A percentile compares a stretch with the other conserved stretches of the same genome.
phyloP scores from a whole-genome alignment of 2,797 vertebrate genomes.

The Artibeus jamaicensis region DNA sequence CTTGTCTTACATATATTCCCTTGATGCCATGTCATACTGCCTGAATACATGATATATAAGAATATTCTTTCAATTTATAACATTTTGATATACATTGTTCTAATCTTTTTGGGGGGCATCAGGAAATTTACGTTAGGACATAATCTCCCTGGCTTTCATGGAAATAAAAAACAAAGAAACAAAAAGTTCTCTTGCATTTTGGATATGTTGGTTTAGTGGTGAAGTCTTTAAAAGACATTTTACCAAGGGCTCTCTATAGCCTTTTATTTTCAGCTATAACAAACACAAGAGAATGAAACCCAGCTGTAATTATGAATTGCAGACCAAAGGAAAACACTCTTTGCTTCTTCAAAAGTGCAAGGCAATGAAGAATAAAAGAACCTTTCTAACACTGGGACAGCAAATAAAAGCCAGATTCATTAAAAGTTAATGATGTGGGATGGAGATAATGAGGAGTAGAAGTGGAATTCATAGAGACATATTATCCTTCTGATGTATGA shows the following conservation, averaged over 20 bases:
- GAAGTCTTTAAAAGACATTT: neutral
- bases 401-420: constrained; percentile 63
- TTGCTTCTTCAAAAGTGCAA: constrained; percentile 27
- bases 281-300: constrained; percentile 6
- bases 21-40: neutral
- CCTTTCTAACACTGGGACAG: neutral
- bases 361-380: constrained; percentile 26
- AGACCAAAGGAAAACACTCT: neutral
- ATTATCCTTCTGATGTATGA: constrained; percentile 57
- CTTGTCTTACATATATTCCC: neutral
- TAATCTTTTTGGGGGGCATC: neutral
- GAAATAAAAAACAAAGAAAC: neutral
- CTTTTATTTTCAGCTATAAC: neutral
- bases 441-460: constrained; percentile 70
- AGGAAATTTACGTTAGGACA: neutral
- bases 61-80: neutral
- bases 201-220: neutral
- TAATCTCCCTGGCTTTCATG: neutral
- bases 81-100: neutral
- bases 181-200: neutral
- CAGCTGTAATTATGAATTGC: neutral
- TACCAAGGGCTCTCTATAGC: neutral
- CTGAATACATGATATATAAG: neutral
- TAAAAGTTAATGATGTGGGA: constrained; percentile 72
- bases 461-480: constrained; percentile 67